Conservation (phyloP, 2,797 vertebrate species). For the Rhinogobio ventralis region DNA sequence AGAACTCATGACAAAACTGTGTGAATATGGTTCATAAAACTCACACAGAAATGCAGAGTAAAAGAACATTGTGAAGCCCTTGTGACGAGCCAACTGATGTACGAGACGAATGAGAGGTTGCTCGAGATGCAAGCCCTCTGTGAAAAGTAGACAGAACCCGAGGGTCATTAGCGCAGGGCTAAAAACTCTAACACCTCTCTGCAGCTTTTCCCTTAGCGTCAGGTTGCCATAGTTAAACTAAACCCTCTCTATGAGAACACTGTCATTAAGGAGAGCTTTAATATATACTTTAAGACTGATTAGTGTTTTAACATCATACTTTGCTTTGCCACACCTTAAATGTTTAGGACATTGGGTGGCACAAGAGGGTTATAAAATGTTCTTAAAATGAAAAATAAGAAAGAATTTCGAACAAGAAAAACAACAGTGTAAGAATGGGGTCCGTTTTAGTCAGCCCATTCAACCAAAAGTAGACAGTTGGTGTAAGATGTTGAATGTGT, state of each 20-base stretch:
- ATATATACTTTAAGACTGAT: constrained; percentile 3
- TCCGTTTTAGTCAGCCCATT: not conserved
- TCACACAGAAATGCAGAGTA: constrained; percentile 16
- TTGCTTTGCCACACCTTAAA: constrained; percentile 4
- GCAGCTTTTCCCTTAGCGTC: constrained; percentile 55
- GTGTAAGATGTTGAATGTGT: constrained; percentile 45
- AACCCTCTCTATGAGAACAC: constrained; percentile 18
- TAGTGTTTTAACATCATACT: not conserved
- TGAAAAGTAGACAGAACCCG: constrained; percentile 76
- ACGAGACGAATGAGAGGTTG: constrained; percentile 51
- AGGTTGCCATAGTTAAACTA: constrained; percentile 41
- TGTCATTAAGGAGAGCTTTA: not conserved
- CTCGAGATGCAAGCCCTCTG: constrained; percentile 65
- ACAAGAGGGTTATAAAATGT: not conserved
- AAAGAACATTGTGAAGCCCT: not conserved
- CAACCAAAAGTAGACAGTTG: constrained; percentile 38
- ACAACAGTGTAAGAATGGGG: not conserved
- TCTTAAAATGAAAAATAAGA: not conserved
- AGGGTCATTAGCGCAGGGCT: constrained; percentile 70
- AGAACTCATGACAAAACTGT: not conserved
- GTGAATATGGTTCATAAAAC: constrained; percentile 6
- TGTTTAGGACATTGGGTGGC: not conserved
- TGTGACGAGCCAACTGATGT: not conserved
- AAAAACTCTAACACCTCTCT: constrained; percentile 66
- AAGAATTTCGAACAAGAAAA: not conserved